Base-by-base conservation (phyloP, 2,888 invertebrate species). In the Agapostemon virescens region DNA sequence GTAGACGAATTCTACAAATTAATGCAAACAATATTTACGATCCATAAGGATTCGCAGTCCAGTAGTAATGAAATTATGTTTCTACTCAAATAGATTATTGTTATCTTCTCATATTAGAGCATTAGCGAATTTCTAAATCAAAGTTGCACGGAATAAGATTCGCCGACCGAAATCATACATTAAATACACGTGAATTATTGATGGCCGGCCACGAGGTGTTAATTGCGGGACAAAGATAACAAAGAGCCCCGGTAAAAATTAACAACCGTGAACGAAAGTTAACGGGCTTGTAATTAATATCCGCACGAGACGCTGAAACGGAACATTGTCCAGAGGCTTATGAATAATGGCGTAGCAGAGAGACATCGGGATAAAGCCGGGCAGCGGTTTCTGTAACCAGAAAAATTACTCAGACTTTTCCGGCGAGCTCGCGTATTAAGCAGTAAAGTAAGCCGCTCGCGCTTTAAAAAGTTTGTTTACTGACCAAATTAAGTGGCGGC, bases 281-380 rank as follows among this genome's bases (percentile, higher is more conserved):
- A 55, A 79, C 52, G 45, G 23, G 2, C 38, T 20, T 42, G 67
- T 70, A 74, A 79, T 81, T 79, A 81, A 74, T 81, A 79, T 79
- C 45, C 69, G 45, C 66, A 26, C 38, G 64, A 79, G 63, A 63
- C 74, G 55, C 33, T 69, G 74, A 64, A 81, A 74, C 52, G 70
- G 61, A 63, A 74, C 68, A 74, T 70, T 70, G 70, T 81, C 67
- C 71, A 49, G 67, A 63, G 74, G 67, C 61, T 81, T 79, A 71
- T 81, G 79, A 79, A 81, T 81, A 81, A 81, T 81, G 64, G 40
- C 38, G 45, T 55, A 67, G 49, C 69, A 17, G 38, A 52, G 79
- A 52, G 66, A 70, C 74, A 74, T 74, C 38, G 66, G 67, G 74
- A 79, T 70, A 68, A 79, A 81, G 74, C 67, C 70, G 20, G 74